phyloP scores from a whole-genome alignment of 2,797 vertebrate genomes.

The Neoniphon sammara region DNA sequence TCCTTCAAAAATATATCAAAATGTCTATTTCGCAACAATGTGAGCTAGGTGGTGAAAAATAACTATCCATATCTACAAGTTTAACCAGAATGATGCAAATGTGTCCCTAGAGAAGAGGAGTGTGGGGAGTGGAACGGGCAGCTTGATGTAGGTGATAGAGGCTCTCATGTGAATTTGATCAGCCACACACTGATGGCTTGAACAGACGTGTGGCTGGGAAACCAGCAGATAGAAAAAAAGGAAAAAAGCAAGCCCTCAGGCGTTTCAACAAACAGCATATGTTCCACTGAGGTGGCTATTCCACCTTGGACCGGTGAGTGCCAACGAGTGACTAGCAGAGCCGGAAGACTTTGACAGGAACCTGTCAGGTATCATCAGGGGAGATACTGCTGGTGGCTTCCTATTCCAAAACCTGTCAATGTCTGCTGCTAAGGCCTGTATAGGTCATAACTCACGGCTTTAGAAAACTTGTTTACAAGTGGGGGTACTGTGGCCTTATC shows the following conservation, averaged over 20 bases:
- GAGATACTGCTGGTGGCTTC: conserved; percentile 57
- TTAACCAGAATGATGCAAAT: conserved; percentile 60
- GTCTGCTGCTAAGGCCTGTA: conserved; percentile 45
- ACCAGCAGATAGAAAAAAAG: conserved; percentile 53
- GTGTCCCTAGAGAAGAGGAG: conserved; percentile 61
- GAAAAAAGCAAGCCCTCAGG: conserved; percentile 60
- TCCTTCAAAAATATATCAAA: conserved; percentile 32
- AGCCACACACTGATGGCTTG: conserved; percentile 79
- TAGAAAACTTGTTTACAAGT: background rate
- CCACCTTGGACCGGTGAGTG: conserved; percentile 78
- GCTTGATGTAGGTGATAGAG: conserved; percentile 77
- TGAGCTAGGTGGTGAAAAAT: conserved; percentile 33
- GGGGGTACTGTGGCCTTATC: background rate
- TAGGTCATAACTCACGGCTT: conserved; percentile 44
- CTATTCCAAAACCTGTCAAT: conserved; percentile 65
- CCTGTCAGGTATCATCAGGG: conserved; percentile 74
- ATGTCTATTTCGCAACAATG: conserved; percentile 43
- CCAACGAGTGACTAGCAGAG: conserved; percentile 76
- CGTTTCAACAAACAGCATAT: conserved; percentile 86
- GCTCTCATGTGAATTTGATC: conserved; percentile 82
- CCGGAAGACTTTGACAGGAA: conserved; percentile 79
- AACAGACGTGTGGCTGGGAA: conserved; percentile 81
- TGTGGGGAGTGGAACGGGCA: conserved; percentile 63
- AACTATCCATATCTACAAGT: conserved; percentile 54
- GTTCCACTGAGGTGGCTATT: conserved; percentile 82